phyloP scores from a whole-genome alignment of 1,140 invertebrate genomes.

The Danaus plexippus region DNA sequence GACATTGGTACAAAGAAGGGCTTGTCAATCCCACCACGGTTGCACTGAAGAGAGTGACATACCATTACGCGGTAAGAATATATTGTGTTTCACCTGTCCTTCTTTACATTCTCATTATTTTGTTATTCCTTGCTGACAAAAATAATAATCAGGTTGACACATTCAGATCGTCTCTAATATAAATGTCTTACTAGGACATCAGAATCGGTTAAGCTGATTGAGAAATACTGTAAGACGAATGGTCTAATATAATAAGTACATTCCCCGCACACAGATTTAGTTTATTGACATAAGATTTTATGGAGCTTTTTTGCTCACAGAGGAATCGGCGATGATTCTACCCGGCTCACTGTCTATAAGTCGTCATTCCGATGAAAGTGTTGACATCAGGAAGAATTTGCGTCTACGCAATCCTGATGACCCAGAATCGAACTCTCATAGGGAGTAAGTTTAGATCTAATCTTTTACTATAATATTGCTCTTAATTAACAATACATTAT shows the following conservation, averaged over 20 bases:
- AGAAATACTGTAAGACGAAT: too few species aligned
- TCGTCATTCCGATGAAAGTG: conserved; percentile 79
- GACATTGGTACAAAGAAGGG: conserved; percentile 79
- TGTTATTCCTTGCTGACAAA: too few species aligned
- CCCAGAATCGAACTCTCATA: conserved; percentile 81
- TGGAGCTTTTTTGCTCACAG: conserved; percentile 26
- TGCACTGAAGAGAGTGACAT: conserved; percentile 79
- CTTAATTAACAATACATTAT: too few species aligned
- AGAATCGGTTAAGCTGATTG: too few species aligned
- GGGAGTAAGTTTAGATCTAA: conserved; percentile 77
- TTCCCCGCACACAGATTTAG: too few species aligned
- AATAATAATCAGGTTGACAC: not conserved
- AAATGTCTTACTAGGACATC: too few species aligned
- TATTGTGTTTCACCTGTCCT: not conserved
- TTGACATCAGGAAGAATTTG: conserved; percentile 82
- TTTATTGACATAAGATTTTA: conserved; percentile 2
- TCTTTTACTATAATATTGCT: too few species aligned
- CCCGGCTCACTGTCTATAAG: conserved; percentile 80
- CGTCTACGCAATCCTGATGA: conserved; percentile 81
- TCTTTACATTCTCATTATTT: too few species aligned
- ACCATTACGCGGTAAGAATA: conserved; percentile 78
- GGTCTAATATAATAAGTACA: too few species aligned
- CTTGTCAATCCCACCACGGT: conserved; percentile 79
- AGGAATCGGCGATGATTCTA: conserved; percentile 84
- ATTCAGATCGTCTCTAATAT: too few species aligned